Base-by-base conservation (phyloP, 2,888 invertebrate species). In the Eilema sororculum region DNA sequence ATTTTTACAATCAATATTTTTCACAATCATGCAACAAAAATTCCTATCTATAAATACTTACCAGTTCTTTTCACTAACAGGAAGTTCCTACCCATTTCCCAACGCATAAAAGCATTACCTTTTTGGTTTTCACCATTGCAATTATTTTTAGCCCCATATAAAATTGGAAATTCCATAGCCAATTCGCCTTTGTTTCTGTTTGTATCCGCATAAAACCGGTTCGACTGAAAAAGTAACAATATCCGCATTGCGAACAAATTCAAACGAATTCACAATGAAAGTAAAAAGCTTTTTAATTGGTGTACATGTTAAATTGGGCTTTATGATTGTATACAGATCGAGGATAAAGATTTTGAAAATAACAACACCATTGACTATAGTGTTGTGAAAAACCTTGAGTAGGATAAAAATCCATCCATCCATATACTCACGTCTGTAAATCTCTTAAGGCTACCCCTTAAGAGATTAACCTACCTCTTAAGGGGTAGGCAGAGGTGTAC, bases 181-280 rank as follows among this genome's bases (percentile, higher is more conserved):
- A n/a, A 52, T 20, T 52, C 73, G 59, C 37, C 46, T 75, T 67
- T 73, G 72, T 75, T 10, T 30, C 72, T 69, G 59, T 62, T n/a
- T 52, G 76, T 56, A 57, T 78, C 78, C 80, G 80, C 61, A 16
- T 68, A 9, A 22, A 59, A 76, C 80, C 60, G 71, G 76, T 76
- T 76, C 20, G 25, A 24, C 70, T 74, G 65, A 78, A 70, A 78
- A 77, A 41, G 30, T 65, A 25, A 28, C 41, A n/a, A 52, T 46
- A 46, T 79, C 80, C 80, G 79, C 79, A 78, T 80, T 78, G 70
- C 80, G 67, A 72, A 74, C 73, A 78, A 75, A 70, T 61, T 62
- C 46, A 60, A 60, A 41, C 8, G 46, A 56, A 61, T 56, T 61
- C 67, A n/a, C 60, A 67, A 67, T 13, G 63, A 72, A 74, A 72